phyloP scores from a whole-genome alignment of 2,797 vertebrate species.

The Chrysocyon brachyurus region DNA sequence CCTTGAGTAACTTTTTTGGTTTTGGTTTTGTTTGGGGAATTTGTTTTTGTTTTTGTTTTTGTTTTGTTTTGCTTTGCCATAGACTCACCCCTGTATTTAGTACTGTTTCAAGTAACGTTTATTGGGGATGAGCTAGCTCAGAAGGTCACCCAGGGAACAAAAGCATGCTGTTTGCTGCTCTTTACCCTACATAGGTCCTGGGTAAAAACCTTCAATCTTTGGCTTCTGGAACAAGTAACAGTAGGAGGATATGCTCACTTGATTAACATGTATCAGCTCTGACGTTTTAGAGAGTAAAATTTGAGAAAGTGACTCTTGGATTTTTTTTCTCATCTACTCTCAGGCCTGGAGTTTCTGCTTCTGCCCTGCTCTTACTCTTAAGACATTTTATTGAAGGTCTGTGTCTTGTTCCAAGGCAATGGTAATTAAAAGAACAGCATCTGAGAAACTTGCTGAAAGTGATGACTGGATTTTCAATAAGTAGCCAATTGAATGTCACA shows the following conservation, averaged over 20 bases:
- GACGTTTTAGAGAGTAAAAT: not conserved
- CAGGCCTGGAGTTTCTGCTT: not conserved
- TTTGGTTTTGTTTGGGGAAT: not conserved
- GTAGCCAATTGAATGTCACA: not conserved
- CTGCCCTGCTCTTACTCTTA: not conserved
- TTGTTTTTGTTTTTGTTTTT: not conserved
- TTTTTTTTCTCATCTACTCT: not conserved
- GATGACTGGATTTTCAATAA: not conserved
- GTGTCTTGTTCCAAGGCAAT: not conserved
- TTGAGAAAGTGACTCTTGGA: not conserved
- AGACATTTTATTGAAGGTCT: not conserved
- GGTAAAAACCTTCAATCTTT: not conserved
- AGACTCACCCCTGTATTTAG: not conserved
- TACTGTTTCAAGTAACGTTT: not conserved
- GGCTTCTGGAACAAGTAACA: not conserved
- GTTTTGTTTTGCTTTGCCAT: not conserved
- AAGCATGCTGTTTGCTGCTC: accelerated
- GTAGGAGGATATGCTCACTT: not conserved
- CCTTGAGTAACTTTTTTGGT: not conserved
- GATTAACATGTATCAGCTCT: not conserved
- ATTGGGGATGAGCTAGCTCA: not conserved
- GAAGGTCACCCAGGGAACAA: not conserved
- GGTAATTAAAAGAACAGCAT: not conserved
- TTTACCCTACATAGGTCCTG: not conserved
- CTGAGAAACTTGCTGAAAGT: not conserved